phyloP scores from a whole-genome alignment of 1,140 invertebrate species.

The Archegozetes longisetosus region DNA sequence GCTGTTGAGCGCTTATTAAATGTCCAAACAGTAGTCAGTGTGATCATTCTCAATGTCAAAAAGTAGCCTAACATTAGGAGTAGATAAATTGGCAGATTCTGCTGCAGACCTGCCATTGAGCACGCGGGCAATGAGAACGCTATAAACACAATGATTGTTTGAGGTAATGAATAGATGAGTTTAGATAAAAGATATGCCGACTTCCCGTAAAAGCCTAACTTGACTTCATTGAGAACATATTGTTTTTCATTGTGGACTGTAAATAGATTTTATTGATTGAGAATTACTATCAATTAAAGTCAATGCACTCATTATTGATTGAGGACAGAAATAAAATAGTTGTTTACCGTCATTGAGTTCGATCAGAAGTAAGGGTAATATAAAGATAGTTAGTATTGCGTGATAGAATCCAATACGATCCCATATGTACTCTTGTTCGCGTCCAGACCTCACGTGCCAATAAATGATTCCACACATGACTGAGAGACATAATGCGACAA shows the following conservation, averaged over 20 bases:
- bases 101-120: conserved; percentile 61
- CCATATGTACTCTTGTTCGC: conserved; percentile 29
- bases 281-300: background rate
- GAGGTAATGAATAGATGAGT: conserved; percentile 40
- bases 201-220: conserved; percentile 56
- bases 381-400: conserved; percentile 51
- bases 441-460: conserved; percentile 53
- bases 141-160: conserved; percentile 49
- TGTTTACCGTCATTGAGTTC: conserved; percentile 40
- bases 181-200: conserved; percentile 57
- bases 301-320: background rate
- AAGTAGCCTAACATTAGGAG: conserved; percentile 62
- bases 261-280: conserved; percentile 9
- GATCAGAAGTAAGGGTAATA: conserved; percentile 56
- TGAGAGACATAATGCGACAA: conserved; percentile 59
- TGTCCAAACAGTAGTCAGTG: conserved; percentile 48
- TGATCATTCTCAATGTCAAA: conserved; percentile 48
- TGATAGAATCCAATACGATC: conserved; percentile 64
- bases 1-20: conserved; percentile 25
- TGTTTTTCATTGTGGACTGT: conserved; percentile 43
- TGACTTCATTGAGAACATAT: conserved; percentile 57
- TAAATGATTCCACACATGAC: conserved; percentile 69
- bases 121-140: conserved; percentile 70
- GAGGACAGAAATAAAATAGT: background rate
- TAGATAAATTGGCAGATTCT: conserved; percentile 51